Evolutionary conservation across 1,140 invertebrate species (phyloP), one percentile per base, ranked within the genome.

Genomic region (Lepeophtheirus salmonis): DNA sequence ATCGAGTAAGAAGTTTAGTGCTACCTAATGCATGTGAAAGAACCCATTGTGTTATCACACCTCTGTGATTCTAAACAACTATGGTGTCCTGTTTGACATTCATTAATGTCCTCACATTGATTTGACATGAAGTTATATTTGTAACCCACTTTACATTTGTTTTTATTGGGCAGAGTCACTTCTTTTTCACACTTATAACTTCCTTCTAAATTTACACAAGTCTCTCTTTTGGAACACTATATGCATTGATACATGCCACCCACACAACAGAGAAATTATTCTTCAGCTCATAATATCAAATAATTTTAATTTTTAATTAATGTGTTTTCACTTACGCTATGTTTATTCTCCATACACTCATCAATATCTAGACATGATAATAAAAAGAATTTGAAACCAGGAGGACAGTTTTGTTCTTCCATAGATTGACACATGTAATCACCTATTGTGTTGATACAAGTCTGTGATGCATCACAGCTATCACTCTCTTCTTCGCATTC

Each of bases 11-110:
- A n/a, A n/a, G n/a, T n/a, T n/a, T n/a, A n/a, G n/a, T n/a, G n/a
- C 49, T 53, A 61, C 48, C 86, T 69, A 14, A 88, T 80, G 68
- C 90, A 94, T 14, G 80, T 76, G 68, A 79, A 92, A 10, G 86
- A 87, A 1, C 89, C 89, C 18, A 88, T 75, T 0, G 84, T 89
- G 67, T 94, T 94, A 68, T 91, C 86, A 68, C 89, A 94, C 24
- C 87, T 71, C 69, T 91, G 86, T 3, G 77, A 78, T 2, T 77
- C 68, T 0, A 78, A 51, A 64, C 81, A 83, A 21, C 17, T 30
- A 16, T 57, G 55, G 3, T 24, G 4, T 1, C 50, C 64, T 67
- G 49, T 71, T 17, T 64, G 64, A 62, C 73, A 74, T 62, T 74
- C 72, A 65, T 73, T 41, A n/a, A 41, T n/a, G 30, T 41, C 30